phyloP scores from a whole-genome alignment of 2,888 invertebrate genomes.

The Diarsia brunnea region DNA sequence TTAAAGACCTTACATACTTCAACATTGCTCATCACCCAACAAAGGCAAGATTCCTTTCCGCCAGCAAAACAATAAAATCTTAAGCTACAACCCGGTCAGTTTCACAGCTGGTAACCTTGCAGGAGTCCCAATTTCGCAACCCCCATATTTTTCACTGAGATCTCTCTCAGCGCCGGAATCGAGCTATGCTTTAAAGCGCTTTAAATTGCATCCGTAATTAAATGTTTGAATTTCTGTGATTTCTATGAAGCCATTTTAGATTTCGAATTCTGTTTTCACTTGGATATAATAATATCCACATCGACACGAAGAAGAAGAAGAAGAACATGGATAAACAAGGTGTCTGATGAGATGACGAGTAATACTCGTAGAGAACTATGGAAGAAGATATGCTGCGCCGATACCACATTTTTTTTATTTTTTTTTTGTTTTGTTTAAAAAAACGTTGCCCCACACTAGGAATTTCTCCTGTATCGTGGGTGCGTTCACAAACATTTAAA shows the following conservation, averaged over 20 bases:
- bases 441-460: too few species aligned
- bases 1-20: not conserved
- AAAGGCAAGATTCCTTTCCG: not conserved
- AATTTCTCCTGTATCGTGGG: too few species aligned
- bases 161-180: constrained; percentile 33
- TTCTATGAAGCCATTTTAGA: not conserved
- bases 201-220: constrained; percentile 61
- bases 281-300: not conserved
- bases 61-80: constrained; percentile 11
- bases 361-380: too few species aligned
- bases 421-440: too few species aligned
- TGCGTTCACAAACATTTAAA: too few species aligned
- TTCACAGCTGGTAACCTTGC: constrained; percentile 15
- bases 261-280: not conserved
- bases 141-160: constrained; percentile 44
- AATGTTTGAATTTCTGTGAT: constrained; percentile 22
- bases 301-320: too few species aligned
- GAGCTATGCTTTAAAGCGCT: constrained; percentile 42
- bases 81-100: constrained; percentile 7
- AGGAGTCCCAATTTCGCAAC: constrained; percentile 46
- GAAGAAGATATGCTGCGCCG: too few species aligned
- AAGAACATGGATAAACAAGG: too few species aligned
- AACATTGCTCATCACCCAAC: not conserved
- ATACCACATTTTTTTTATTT: too few species aligned
- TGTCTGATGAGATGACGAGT: too few species aligned